phyloP scores from a whole-genome alignment of 2,797 vertebrate species.

The Octomys mimax region DNA sequence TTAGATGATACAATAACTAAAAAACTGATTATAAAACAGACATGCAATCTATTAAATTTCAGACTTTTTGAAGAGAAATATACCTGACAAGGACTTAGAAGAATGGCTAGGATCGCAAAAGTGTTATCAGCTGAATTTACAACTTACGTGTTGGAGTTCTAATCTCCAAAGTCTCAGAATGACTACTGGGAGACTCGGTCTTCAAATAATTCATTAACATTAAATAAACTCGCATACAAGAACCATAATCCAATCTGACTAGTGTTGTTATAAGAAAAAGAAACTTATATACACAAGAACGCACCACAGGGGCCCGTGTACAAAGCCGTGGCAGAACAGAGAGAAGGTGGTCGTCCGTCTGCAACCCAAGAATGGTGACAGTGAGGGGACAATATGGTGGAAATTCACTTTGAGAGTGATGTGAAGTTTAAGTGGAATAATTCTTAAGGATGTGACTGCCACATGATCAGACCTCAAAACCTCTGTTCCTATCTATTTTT shows the following conservation, averaged over 20 bases:
- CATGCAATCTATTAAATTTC: background rate
- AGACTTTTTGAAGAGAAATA: background rate
- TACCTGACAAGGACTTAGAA: background rate
- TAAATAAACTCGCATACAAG: background rate
- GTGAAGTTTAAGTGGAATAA: background rate
- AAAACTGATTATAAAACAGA: background rate
- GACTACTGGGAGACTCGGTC: background rate
- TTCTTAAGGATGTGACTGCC: background rate
- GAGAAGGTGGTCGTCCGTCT: background rate
- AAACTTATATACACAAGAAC: background rate
- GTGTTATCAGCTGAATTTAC: background rate
- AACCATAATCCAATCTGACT: background rate
- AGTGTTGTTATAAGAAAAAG: background rate
- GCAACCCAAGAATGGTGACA: background rate
- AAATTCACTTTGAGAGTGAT: background rate
- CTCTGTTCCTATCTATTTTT: background rate
- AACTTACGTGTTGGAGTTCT: background rate
- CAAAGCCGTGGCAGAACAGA: background rate
- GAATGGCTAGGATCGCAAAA: background rate
- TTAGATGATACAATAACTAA: background rate
- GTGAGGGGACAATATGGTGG: background rate
- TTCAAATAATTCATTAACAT: background rate
- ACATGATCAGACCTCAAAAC: slow-evolving; percentile 11
- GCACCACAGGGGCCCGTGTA: background rate
- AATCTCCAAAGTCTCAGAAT: background rate